Conservation (phyloP, 2,797 vertebrate genomes). For the Rhabdomys pumilio region DNA sequence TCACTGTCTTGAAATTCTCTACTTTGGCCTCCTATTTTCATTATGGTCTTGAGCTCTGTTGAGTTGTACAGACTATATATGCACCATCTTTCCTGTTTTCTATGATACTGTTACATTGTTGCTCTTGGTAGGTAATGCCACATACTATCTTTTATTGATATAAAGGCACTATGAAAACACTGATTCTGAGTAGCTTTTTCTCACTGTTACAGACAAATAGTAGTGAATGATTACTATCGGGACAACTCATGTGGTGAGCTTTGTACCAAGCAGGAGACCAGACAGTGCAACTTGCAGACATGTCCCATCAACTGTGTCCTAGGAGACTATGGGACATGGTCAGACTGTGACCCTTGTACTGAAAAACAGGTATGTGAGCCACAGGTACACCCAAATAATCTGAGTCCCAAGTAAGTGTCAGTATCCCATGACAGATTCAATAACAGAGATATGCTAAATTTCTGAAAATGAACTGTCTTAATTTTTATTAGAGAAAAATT, state of each 20-base stretch:
- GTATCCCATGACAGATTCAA: not conserved
- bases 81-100: not conserved
- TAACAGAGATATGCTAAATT: not conserved
- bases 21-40: not conserved
- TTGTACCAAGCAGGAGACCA: constrained; percentile 89
- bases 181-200: constrained; percentile 41
- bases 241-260: constrained; percentile 90
- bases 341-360: constrained; percentile 95
- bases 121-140: not conserved
- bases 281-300: constrained; percentile 91
- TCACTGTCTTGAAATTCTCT: not conserved
- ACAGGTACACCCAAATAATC: not conserved
- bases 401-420: not conserved
- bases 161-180: not conserved
- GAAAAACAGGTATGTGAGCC: constrained; percentile 91
- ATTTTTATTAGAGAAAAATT: constrained; percentile 10
- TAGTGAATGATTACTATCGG: constrained; percentile 89
- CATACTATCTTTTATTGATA: not conserved
- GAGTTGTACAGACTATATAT: not conserved
- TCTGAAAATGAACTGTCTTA: constrained; percentile 51
- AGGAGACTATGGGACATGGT: constrained; percentile 94
- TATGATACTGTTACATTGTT: constrained; percentile 29
- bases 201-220: constrained; percentile 88
- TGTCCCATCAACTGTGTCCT: constrained; percentile 95
- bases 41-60: not conserved